Conservation (phyloP, 2,797 vertebrate species). For the Fistularia commersonii region DNA sequence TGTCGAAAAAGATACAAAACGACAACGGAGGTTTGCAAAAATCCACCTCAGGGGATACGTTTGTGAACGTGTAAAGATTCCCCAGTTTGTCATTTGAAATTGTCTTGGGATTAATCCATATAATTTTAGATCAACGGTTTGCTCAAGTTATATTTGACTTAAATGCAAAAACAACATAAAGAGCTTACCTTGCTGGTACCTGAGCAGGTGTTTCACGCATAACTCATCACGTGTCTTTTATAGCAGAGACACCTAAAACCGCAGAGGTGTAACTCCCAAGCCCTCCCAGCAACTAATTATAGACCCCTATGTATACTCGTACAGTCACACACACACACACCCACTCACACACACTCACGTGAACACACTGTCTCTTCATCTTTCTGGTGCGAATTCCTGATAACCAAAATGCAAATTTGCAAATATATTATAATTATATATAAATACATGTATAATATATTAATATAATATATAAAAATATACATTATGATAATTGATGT, state of each 20-base stretch:
- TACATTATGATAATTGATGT: no score
- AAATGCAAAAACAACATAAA: not conserved
- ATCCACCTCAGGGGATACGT: no score
- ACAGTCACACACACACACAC: constrained; percentile 4
- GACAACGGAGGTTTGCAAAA: no score
- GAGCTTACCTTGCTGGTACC: constrained; percentile 50
- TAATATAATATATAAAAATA: no score
- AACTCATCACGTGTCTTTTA: constrained; percentile 49
- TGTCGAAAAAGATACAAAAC: not conserved
- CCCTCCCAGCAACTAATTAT: constrained; percentile 31
- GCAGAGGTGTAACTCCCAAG: constrained; percentile 30
- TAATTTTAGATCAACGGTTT: no score
- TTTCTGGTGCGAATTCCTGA: constrained; percentile 9
- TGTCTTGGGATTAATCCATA: no score
- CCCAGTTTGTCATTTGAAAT: no score
- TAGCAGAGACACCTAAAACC: constrained; percentile 55
- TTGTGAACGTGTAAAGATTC: no score
- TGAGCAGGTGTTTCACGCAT: constrained; percentile 33
- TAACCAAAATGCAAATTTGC: not conserved
- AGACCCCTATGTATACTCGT: constrained; percentile 1
- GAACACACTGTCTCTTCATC: constrained; percentile 1
- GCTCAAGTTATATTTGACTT: no score
- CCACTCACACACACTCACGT: constrained; percentile 8
- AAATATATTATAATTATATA: no score
- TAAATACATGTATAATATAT: no score